Evolutionary conservation across 2,113 vertebrate genomes (phyloP), one percentile per base, ranked within the genome.

Genomic region (Lampris megalopsis): DNA sequence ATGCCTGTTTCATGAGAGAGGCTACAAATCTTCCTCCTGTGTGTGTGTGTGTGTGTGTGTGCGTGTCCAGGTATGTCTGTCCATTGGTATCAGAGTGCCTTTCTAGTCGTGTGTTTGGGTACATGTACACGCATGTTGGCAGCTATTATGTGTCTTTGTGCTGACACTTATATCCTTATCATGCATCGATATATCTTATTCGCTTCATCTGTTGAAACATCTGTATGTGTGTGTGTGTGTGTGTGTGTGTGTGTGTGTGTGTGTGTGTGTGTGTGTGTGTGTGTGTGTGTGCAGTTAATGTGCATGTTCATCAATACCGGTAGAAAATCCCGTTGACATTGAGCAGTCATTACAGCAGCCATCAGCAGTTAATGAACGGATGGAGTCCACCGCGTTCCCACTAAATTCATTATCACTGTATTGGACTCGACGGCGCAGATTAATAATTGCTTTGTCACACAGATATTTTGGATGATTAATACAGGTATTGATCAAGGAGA

Each of bases 301-400:
- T 0, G 62, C 67, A 24, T 24, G 24, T 79, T 82, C 89, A 84
- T 93, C 92, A 92, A 95, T 92, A 92, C 85, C 47, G 64, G 79
- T 83, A 88, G 90, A 92, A 92, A 91, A 93, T 90, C 89, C 90
- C 63, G 89, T 83, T 93, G 94, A 94, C 93, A 94, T 92, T 92
- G 93, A 93, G 91, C 93, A 93, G 91, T 94, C 93, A 90, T 90
- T 95, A 93, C 88, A 68, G 84, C 88, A 91, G 90, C 93, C 91
- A 93, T 94, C 94, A 94, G 92, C 92, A 95, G 90, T 95, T 95
- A 94, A 95, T 95, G 94, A 95, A 95, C 83, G 92, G 92, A 94
- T 93, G 90, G 90, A 94, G 92, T 94, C 92, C 91, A 93, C 90
- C 91, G 92, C 92, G 85, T 92, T 92, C 79, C 89, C 92, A 94